phyloP scores from a whole-genome alignment of 2,888 invertebrate species.

The Dusona sp. region DNA sequence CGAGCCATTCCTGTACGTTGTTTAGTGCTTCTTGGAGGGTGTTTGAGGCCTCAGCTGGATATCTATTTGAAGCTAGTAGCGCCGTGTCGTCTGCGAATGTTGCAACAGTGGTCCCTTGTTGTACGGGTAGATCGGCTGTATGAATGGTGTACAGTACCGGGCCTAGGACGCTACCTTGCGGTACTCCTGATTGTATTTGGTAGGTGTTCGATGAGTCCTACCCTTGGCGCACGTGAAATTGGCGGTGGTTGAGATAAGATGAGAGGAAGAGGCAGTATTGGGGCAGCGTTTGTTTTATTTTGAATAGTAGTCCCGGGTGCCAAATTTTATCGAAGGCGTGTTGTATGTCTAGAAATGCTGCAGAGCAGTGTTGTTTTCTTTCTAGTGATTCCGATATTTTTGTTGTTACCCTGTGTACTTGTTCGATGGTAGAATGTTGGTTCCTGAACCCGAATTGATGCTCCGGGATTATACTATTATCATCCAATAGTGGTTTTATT shows the following conservation, averaged over 20 bases:
- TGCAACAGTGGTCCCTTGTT: not conserved
- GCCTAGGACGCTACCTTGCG: too few species aligned
- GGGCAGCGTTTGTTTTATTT: slow-evolving; percentile 66
- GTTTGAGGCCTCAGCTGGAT: slow-evolving; percentile 1
- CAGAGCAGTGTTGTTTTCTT: slow-evolving; percentile 68
- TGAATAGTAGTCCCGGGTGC: slow-evolving; percentile 69
- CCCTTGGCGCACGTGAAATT: slow-evolving; percentile 26
- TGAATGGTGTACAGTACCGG: slow-evolving; percentile 33
- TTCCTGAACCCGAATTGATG: slow-evolving; percentile 28
- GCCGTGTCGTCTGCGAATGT: slow-evolving; percentile 55
- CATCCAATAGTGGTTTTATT: slow-evolving; percentile 1
- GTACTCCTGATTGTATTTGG: slow-evolving; percentile 28
- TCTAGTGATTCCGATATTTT: slow-evolving; percentile 67
- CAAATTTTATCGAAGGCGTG: slow-evolving; percentile 73
- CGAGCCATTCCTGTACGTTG: not conserved
- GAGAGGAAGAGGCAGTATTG: slow-evolving; percentile 54
- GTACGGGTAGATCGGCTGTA: slow-evolving; percentile 36
- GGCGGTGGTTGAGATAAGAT: slow-evolving; percentile 22
- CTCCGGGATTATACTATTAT: not conserved
- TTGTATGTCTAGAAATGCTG: slow-evolving; percentile 68
- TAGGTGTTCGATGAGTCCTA: slow-evolving; percentile 5
- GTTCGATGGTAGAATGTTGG: slow-evolving; percentile 60
- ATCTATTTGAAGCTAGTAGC: not conserved
- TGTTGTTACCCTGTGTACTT: slow-evolving; percentile 66
- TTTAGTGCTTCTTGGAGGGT: slow-evolving; percentile 9